Conservation (phyloP, 2,797 vertebrate genomes). For the Falco peregrinus region DNA sequence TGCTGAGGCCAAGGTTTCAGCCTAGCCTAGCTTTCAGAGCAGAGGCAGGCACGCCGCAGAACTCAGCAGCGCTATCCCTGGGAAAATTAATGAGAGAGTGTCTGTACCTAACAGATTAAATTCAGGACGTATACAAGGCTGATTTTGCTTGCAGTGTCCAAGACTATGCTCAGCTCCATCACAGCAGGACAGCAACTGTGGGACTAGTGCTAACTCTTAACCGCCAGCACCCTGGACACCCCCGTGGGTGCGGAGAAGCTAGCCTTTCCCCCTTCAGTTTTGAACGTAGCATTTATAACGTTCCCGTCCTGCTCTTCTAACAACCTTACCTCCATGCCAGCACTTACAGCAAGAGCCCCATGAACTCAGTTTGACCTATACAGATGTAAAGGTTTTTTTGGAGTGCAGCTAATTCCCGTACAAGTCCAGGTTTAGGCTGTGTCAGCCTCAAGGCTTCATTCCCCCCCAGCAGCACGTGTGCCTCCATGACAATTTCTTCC, state of each 20-base stretch:
- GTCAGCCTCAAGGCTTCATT: background rate
- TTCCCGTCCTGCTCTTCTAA: background rate
- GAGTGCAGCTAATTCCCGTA: background rate
- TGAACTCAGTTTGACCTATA: background rate
- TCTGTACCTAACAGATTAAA: too few relatives aligned
- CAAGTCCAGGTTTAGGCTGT: background rate
- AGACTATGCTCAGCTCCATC: background rate
- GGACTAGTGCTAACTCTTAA: background rate
- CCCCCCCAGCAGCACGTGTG: background rate
- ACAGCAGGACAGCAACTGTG: background rate
- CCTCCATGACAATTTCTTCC: background rate
- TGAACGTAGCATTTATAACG: background rate
- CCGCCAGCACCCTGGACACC: background rate
- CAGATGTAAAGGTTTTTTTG: background rate
- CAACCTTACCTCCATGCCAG: background rate
- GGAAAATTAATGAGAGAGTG: background rate
- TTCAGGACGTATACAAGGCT: background rate
- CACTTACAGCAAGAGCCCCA: background rate
- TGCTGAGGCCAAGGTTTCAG: rapidly evolving
- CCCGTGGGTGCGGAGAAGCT: too few relatives aligned
- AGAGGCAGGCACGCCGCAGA: background rate
- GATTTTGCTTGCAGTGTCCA: background rate
- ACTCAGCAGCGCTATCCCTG: too few relatives aligned
- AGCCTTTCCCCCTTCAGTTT: background rate
- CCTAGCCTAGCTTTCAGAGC: background rate